These are phyloP conservation scores for Stegodyphus mimosarum DNA, from an alignment of 1,140 invertebrate genomes.

Conservation along the genomic window DNA sequence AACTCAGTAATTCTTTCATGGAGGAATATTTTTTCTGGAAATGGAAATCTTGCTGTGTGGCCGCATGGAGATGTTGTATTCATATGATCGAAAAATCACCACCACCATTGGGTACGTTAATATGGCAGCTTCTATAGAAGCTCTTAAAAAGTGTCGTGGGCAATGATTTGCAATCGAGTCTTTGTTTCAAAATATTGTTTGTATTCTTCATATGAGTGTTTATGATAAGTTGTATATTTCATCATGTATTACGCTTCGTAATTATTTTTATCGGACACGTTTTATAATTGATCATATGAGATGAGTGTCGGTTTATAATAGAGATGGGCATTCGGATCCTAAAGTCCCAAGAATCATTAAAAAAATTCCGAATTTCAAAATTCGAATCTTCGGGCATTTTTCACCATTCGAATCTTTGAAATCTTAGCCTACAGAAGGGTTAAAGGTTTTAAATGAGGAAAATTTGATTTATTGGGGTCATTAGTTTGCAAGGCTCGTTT, in stretches of 20 bases:
- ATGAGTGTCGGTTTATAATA: no score
- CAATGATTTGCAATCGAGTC: neutral
- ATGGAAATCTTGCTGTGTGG: constrained; percentile 65
- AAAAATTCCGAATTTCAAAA: no score
- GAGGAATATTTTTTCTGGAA: constrained; percentile 57
- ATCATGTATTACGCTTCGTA: neutral
- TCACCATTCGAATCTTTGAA: no score
- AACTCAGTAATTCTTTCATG: constrained; percentile 61
- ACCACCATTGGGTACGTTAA: neutral
- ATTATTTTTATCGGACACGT: neutral
- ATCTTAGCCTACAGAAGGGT: no score
- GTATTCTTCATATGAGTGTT: neutral
- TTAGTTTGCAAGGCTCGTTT: no score
- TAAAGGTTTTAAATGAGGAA: no score
- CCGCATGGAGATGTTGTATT: constrained; percentile 64
- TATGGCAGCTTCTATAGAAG: neutral
- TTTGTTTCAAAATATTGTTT: neutral
- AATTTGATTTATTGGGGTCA: no score
- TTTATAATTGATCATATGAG: neutral
- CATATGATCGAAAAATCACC: constrained; percentile 49
- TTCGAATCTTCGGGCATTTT: no score
- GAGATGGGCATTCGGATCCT: no score
- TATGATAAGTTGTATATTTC: neutral
- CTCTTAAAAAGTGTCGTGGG: neutral
- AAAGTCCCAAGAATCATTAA: no score